Evolutionary conservation across 2,797 vertebrate species (phyloP).

Genomic region (Diplodus puntazzo): DNA sequence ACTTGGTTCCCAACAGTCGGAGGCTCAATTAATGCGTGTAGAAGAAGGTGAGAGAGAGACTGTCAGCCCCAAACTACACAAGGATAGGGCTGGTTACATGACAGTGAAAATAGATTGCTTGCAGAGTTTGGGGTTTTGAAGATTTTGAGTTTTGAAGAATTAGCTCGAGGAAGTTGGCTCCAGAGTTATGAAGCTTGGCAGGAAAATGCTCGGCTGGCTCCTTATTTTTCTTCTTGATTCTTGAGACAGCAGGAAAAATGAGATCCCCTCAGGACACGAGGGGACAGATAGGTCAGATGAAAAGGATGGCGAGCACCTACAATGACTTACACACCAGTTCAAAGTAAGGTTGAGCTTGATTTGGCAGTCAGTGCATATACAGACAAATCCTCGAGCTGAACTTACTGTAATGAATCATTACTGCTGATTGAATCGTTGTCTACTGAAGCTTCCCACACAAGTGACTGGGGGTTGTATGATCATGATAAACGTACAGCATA

Average conservation of each 20-base stretch:
- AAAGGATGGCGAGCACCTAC: constrained; percentile 20
- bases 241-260: constrained; percentile 40
- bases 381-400: constrained; percentile 8
- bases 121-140: constrained; percentile 53
- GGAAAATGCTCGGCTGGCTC: constrained; percentile 32
- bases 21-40: constrained; percentile 37
- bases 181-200: constrained; percentile 42
- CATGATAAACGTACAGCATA: not conserved
- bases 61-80: constrained; percentile 34
- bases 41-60: constrained; percentile 35
- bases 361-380: not conserved
- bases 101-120: constrained; percentile 43
- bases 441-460: not conserved
- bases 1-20: constrained; percentile 36
- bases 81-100: constrained; percentile 19
- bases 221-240: constrained; percentile 46
- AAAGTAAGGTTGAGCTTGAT: constrained; percentile 32
- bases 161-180: constrained; percentile 34
- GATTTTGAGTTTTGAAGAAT: constrained; percentile 56
- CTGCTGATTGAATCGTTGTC: constrained; percentile 1
- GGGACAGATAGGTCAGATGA: constrained; percentile 42
- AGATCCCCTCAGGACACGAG: constrained; percentile 21
- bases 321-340: constrained; percentile 40
- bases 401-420: constrained; percentile 1
- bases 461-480: not conserved